Percentiles rank a stretch among this genome's conserved stretches.
Conservation (phyloP, 2,888 invertebrate genomes). For the Serripes groenlandicus region DNA sequence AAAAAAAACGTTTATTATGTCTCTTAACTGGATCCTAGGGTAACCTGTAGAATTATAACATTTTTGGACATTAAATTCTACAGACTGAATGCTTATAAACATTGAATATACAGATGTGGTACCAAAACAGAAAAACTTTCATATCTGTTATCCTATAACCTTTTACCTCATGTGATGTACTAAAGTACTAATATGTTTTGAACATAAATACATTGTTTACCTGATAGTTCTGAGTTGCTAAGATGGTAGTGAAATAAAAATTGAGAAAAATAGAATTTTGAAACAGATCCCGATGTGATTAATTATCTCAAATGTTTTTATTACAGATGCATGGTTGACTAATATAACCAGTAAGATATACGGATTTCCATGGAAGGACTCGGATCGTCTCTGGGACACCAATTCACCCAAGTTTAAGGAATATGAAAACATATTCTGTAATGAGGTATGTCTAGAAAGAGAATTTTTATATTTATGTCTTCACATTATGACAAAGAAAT, state of each 20-base stretch:
- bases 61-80: no score
- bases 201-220: background rate
- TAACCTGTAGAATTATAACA: no score
- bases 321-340: slow-evolving; percentile 71
- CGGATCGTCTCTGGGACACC: slow-evolving; percentile 60
- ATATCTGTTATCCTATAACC: no score
- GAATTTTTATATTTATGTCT: background rate
- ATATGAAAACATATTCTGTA: slow-evolving; percentile 74
- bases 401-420: slow-evolving; percentile 68
- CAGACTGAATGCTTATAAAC: no score
- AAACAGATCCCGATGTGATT: background rate
- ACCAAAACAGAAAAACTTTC: no score
- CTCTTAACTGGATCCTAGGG: no score
- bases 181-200: no score
- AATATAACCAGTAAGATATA: slow-evolving; percentile 68
- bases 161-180: no score
- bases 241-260: background rate
- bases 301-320: slow-evolving; percentile 2
- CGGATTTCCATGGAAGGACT: slow-evolving; percentile 55
- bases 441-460: slow-evolving; percentile 30
- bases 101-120: no score
- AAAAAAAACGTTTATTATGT: no score
- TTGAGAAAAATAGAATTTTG: background rate
- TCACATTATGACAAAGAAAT: no score
- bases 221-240: background rate